Conservation (phyloP, 2,113 vertebrate genomes). For the Neomonachus schauinslandi region DNA sequence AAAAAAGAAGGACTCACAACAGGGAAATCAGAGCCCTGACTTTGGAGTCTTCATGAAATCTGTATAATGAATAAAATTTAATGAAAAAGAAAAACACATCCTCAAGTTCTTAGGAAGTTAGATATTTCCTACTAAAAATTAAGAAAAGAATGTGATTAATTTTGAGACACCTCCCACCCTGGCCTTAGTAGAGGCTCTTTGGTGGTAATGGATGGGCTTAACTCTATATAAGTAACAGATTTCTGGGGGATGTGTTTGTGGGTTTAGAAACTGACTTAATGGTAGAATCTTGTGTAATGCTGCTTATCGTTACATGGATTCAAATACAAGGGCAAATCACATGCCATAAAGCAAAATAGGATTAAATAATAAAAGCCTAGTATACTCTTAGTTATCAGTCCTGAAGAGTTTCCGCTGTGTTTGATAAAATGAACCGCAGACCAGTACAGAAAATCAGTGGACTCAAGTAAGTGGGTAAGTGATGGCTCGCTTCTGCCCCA, state of each 20-base stretch:
- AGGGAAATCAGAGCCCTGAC: neutral
- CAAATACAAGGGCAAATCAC: neutral
- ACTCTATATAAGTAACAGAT: neutral
- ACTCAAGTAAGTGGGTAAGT: neutral
- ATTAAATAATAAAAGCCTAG: neutral
- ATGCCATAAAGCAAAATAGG: neutral
- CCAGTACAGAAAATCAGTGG: neutral
- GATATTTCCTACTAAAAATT: conserved; percentile 28
- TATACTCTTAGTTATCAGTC: neutral
- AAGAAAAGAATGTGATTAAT: neutral
- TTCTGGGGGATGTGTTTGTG: neutral
- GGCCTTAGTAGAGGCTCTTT: neutral
- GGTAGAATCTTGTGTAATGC: neutral
- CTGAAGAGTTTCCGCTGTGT: neutral
- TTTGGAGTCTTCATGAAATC: neutral
- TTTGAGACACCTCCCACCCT: neutral
- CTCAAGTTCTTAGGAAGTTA: conserved; percentile 8
- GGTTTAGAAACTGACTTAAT: neutral
- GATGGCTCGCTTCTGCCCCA: neutral
- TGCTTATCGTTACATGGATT: neutral
- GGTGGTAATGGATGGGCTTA: neutral
- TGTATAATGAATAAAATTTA: conserved; percentile 26
- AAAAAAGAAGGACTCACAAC: neutral
- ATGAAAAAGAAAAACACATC: neutral
- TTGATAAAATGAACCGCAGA: neutral